phyloP scores from a whole-genome alignment of 2,888 invertebrate species.

The Cephus rjabovi region DNA sequence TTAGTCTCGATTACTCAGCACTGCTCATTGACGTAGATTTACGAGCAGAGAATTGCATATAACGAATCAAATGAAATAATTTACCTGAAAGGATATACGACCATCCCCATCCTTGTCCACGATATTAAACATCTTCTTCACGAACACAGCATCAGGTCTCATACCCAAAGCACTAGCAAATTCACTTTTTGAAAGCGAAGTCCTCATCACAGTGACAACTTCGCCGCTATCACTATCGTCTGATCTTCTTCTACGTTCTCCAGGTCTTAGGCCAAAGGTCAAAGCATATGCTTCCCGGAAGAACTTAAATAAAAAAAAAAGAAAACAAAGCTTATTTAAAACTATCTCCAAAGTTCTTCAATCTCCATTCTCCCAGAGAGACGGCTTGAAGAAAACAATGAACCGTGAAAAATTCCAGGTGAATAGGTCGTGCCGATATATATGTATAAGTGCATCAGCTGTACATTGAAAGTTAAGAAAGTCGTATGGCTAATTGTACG shows the following conservation, averaged over 20 bases:
- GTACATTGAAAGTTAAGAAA: neutral
- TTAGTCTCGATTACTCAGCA: neutral
- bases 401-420: neutral
- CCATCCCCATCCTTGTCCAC: constrained; percentile 96
- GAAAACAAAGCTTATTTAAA: neutral
- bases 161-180: constrained; percentile 96
- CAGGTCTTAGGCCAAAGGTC: constrained; percentile 90
- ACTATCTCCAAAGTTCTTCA: neutral
- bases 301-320: constrained; percentile 71
- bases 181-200: constrained; percentile 90
- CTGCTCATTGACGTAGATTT: neutral
- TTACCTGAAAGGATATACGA: constrained; percentile 90
- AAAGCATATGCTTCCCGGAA: constrained; percentile 96
- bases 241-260: constrained; percentile 79
- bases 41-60: neutral
- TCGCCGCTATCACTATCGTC: constrained; percentile 83
- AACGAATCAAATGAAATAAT: neutral
- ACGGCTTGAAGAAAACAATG: neutral
- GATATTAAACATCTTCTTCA: constrained; percentile 97
- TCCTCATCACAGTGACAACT: constrained; percentile 93
- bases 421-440: neutral
- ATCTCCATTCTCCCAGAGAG: neutral
- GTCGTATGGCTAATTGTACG: neutral
- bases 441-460: neutral
- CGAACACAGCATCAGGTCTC: constrained; percentile 94